These are phyloP conservation scores for Ormyrus thymus DNA, from an alignment of 2,888 invertebrate species.

Conservation along the genomic window DNA sequence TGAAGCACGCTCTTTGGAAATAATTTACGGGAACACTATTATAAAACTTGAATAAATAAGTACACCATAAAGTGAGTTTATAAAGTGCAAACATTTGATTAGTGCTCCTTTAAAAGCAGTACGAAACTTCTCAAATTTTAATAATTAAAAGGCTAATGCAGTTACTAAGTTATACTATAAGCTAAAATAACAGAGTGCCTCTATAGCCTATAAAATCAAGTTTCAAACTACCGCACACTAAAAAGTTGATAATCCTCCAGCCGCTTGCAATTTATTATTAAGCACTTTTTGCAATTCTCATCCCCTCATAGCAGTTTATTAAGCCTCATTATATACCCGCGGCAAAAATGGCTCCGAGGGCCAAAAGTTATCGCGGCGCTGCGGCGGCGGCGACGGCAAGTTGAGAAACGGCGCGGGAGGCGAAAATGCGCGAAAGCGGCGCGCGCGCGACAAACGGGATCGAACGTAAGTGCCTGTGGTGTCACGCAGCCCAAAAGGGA, in stretches of 20 bases:
- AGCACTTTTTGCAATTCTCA: too few relatives aligned
- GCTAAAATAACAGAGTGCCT: slow-evolving; percentile 13
- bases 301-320: too few relatives aligned
- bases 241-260: too few relatives aligned
- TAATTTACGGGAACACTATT: too few relatives aligned
- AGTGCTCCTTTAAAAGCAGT: not conserved
- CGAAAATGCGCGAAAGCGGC: not conserved
- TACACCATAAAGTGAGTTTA: slow-evolving; percentile 3
- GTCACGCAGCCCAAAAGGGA: not conserved
- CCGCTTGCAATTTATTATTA: too few relatives aligned
- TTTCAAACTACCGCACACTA: not conserved
- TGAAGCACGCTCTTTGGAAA: too few relatives aligned
- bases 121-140: slow-evolving; percentile 15
- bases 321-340: too few relatives aligned
- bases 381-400: too few relatives aligned
- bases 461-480: not conserved
- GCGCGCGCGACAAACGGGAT: not conserved
- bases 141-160: slow-evolving; percentile 24
- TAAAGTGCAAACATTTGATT: slow-evolving; percentile 13
- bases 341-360: too few relatives aligned
- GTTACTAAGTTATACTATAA: slow-evolving; percentile 1
- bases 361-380: too few relatives aligned
- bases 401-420: not conserved
- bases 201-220: not conserved
- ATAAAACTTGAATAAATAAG: too few relatives aligned